A percentile compares a stretch with the other conserved stretches of the same genome.
phyloP scores from a whole-genome alignment of 2,113 vertebrate species.

The Aegithalos caudatus region DNA sequence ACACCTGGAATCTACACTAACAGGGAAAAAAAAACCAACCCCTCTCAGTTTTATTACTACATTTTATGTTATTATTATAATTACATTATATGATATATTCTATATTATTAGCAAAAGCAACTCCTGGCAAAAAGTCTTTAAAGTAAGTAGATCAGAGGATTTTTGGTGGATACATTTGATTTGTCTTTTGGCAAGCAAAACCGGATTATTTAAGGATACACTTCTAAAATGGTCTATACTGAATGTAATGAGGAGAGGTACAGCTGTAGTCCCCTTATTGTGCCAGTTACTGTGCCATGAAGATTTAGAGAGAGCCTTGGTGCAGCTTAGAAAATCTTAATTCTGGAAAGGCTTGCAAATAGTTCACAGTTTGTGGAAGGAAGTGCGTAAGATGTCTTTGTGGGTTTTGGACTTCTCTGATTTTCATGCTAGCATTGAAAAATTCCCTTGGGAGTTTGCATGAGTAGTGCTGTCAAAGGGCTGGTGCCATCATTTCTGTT shows the following conservation, averaged over 20 bases:
- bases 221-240: constrained; percentile 9
- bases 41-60: neutral
- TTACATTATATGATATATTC: neutral
- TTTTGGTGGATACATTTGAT: constrained; percentile 48
- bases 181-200: constrained; percentile 56
- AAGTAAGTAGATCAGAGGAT: constrained; percentile 41
- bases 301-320: constrained; percentile 33
- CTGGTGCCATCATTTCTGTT: constrained; percentile 17
- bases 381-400: neutral
- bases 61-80: neutral
- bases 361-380: neutral
- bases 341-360: neutral
- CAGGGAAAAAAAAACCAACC: neutral
- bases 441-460: neutral
- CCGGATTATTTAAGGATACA: constrained; percentile 46
- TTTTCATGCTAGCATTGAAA: constrained; percentile 5
- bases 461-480: neutral
- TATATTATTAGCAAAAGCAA: constrained; percentile 32
- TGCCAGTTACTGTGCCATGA: constrained; percentile 26
- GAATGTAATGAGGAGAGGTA: constrained; percentile 17
- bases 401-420: neutral
- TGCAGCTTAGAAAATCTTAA: neutral
- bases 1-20: neutral
- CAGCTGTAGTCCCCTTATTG: constrained; percentile 30
- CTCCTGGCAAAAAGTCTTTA: constrained; percentile 33